Percentiles rank a stretch among this genome's conserved stretches.
Conservation (phyloP, 1,140 invertebrate genomes). For the Gryllus bimaculatus region DNA sequence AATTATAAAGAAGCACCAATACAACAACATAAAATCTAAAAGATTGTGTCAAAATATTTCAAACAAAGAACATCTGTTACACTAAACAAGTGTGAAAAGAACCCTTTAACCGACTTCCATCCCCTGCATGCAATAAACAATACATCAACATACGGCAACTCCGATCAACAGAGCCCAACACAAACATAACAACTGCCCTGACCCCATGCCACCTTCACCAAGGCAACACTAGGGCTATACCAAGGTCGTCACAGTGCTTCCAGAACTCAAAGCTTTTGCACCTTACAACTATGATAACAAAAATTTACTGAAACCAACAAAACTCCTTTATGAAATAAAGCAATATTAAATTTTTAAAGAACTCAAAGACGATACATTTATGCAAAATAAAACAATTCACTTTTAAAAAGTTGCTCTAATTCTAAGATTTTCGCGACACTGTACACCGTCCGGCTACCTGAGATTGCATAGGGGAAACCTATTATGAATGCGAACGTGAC, state of each 20-base stretch:
- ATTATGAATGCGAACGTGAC: slow-evolving; percentile 20
- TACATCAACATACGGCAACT: slow-evolving; percentile 12
- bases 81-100: slow-evolving; percentile 20
- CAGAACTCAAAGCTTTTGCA: slow-evolving; percentile 7
- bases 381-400: slow-evolving; percentile 11
- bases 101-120: slow-evolving; percentile 20
- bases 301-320: slow-evolving; percentile 21
- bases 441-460: slow-evolving; percentile 20
- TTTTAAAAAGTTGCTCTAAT: slow-evolving; percentile 14
- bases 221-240: background rate
- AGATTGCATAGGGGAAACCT: slow-evolving; percentile 22
- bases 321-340: slow-evolving; percentile 16
- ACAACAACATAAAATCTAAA: slow-evolving; percentile 15
- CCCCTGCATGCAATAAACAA: slow-evolving; percentile 19
- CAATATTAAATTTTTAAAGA: slow-evolving; percentile 21
- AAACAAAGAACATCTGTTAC: slow-evolving; percentile 18
- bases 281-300: slow-evolving; percentile 20
- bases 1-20: slow-evolving; percentile 15
- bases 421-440: slow-evolving; percentile 16
- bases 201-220: slow-evolving; percentile 11
- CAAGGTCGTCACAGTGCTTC: slow-evolving; percentile 7
- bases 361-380: slow-evolving; percentile 16
- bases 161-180: slow-evolving; percentile 18
- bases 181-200: slow-evolving; percentile 13
- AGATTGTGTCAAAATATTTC: slow-evolving; percentile 16